Evolutionary conservation across 2,797 vertebrate species (phyloP), one percentile per base, ranked within the genome.

Genomic region (Perodicticus potto): DNA sequence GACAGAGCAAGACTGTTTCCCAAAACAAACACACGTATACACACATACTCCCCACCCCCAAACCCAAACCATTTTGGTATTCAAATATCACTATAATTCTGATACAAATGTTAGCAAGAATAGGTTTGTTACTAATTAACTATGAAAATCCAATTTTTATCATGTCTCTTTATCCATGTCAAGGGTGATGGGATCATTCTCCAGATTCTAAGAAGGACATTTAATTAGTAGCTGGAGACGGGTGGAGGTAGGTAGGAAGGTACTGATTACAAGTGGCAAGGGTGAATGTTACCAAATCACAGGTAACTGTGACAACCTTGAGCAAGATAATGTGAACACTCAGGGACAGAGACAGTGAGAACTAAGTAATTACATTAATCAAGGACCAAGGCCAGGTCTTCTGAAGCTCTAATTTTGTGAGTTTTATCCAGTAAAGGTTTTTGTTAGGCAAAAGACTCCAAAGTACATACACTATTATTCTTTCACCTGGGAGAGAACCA

Each of bases 91-190:
- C 20, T 55, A 32, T 70, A 57, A 78, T 85, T 78, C 32, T 43
- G 70, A 89, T 80, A 59, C 92, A 89, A 93, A 96, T 45, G 70
- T 11, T 74, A 55, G 53, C 27, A 23, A 94, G 67, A 84, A 94
- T 4, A 72, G 34, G 20, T 89, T 89, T 49, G 27, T 84, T 89
- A 86, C 19, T 59, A 65, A 25, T 12, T 86, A 95, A 19, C 76
- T 80, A 84, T 8, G 91, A 93, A 95, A 92, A 92, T 61, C 53
- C 45, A 55, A 53, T n/a, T 97, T 82, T 94, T 43, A 93, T 45
- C 40, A 93, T 27, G 37, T 59, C 29, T 29, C 37, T 84, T 83
- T 72, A 84, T 45, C 37, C 45, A 82, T 32, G 22, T 70, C 63
- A 84, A 87, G 45, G 25, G 20, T 34, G 65, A 88, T 27, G 29